These are phyloP conservation scores for Gonioctena quinquepunctata DNA, from an alignment of 1,140 invertebrate species.

Conservation along the genomic window DNA sequence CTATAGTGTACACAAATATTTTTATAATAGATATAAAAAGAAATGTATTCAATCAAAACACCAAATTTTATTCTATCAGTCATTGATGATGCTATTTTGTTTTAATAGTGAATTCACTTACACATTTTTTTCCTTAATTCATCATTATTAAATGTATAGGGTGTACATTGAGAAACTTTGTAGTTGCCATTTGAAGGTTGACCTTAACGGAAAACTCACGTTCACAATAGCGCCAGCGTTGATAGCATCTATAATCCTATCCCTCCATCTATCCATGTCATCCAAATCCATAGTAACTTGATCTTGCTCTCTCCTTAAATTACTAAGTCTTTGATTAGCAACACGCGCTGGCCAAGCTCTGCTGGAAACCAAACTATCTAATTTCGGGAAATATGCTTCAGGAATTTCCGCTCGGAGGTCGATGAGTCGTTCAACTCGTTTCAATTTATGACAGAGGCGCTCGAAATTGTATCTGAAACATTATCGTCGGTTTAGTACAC, in stretches of 20 bases:
- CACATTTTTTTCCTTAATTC: too few species aligned
- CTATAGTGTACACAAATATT: too few species aligned
- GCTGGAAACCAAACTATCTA: conserved; percentile 68
- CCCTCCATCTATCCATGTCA: conserved; percentile 73
- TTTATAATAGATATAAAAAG: too few species aligned
- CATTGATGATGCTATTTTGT: too few species aligned
- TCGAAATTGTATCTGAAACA: conserved; percentile 69
- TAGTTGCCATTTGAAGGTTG: too few species aligned
- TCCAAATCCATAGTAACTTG: conserved; percentile 68
- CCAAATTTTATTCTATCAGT: too few species aligned
- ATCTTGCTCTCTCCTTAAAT: conserved; percentile 69
- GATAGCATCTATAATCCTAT: conserved; percentile 74
- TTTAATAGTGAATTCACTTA: too few species aligned
- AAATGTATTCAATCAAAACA: too few species aligned
- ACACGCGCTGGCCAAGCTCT: conserved; percentile 67
- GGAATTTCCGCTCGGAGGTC: conserved; percentile 66
- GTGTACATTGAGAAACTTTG: too few species aligned
- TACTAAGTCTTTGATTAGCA: conserved; percentile 62
- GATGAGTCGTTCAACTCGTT: conserved; percentile 62
- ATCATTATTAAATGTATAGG: too few species aligned
- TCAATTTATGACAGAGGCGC: conserved; percentile 66
- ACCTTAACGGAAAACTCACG: too few species aligned
- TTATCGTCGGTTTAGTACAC: too few species aligned
- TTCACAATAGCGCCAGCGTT: conserved; percentile 65
- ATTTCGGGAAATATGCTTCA: conserved; percentile 75